Conservation (phyloP, 2,888 invertebrate species). For the Dasysyrphus albostriatus region DNA sequence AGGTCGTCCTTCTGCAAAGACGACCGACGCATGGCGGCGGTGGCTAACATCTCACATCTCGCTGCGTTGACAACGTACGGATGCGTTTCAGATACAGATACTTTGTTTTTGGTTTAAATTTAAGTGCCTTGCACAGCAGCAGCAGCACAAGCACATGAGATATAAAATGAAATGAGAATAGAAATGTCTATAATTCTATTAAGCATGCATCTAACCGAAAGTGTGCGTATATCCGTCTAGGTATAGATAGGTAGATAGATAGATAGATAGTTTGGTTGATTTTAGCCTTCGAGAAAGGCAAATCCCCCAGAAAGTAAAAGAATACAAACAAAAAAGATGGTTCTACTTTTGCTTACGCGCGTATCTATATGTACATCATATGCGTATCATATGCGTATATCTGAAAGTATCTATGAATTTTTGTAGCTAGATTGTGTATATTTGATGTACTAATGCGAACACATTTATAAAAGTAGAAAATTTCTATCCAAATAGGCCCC, state of each 20-base stretch:
- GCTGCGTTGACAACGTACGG: slow-evolving; percentile 62
- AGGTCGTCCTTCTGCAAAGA: slow-evolving; percentile 58
- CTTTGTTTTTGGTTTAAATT: slow-evolving; percentile 57
- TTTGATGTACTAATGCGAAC: slow-evolving; percentile 65
- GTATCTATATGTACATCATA: slow-evolving; percentile 12
- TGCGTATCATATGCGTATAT: slow-evolving; percentile 1
- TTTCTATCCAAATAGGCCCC: slow-evolving; percentile 77
- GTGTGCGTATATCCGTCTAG: neutral
- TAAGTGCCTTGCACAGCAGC: slow-evolving; percentile 54
- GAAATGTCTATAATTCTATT: slow-evolving; percentile 74
- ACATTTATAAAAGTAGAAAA: slow-evolving; percentile 76
- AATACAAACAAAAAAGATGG: slow-evolving; percentile 47
- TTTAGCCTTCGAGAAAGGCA: slow-evolving; percentile 64
- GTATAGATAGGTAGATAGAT: slow-evolving; percentile 4
- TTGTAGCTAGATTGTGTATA: slow-evolving; percentile 48
- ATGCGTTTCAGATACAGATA: slow-evolving; percentile 56
- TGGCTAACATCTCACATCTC: slow-evolving; percentile 7
- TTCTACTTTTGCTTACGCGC: slow-evolving; percentile 44
- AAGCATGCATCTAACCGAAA: slow-evolving; percentile 58
- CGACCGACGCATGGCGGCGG: neutral
- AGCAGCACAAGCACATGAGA: neutral
- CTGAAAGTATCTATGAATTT: slow-evolving; percentile 13
- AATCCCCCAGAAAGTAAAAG: slow-evolving; percentile 45
- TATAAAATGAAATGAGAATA: slow-evolving; percentile 56
- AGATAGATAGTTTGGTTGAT: slow-evolving; percentile 56